Conservation (phyloP, 2,797 vertebrate genomes). For the Neoniphon sammara region DNA sequence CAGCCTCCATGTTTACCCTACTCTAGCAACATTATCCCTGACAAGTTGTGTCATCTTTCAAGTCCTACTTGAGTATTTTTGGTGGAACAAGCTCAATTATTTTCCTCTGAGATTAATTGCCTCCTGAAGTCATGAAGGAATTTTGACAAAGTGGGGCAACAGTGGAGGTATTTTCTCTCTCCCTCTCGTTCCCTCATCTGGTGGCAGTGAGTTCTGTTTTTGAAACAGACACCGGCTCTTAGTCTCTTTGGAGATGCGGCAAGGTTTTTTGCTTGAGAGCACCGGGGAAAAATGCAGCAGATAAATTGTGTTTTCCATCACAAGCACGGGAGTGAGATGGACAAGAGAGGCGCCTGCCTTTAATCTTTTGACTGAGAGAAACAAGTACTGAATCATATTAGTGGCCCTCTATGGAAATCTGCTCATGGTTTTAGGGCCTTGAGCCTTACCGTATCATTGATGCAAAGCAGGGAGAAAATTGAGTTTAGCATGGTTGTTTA, state of each 20-base stretch:
- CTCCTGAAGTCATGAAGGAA: conserved; percentile 57
- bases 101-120: conserved; percentile 74
- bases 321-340: conserved; percentile 22
- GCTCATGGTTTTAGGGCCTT: not conserved
- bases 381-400: conserved; percentile 29
- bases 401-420: not conserved
- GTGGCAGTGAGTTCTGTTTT: conserved; percentile 28
- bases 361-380: conserved; percentile 35
- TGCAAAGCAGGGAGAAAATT: conserved; percentile 18
- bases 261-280: conserved; percentile 37
- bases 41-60: conserved; percentile 67
- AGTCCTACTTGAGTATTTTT: conserved; percentile 64
- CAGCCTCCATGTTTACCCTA: conserved; percentile 59
- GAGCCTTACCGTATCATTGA: conserved; percentile 9
- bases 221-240: conserved; percentile 26
- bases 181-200: conserved; percentile 32
- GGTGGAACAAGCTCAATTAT: conserved; percentile 70
- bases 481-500: not conserved
- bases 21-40: conserved; percentile 53
- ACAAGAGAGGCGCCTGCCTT: conserved; percentile 17
- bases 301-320: conserved; percentile 43
- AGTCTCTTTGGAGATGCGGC: conserved; percentile 53
- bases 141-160: conserved; percentile 68
- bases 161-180: conserved; percentile 47
- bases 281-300: conserved; percentile 28